These are phyloP conservation scores for Pseudococcus longispinus DNA, from an alignment of 2,888 invertebrate species.

Conservation along the genomic window DNA sequence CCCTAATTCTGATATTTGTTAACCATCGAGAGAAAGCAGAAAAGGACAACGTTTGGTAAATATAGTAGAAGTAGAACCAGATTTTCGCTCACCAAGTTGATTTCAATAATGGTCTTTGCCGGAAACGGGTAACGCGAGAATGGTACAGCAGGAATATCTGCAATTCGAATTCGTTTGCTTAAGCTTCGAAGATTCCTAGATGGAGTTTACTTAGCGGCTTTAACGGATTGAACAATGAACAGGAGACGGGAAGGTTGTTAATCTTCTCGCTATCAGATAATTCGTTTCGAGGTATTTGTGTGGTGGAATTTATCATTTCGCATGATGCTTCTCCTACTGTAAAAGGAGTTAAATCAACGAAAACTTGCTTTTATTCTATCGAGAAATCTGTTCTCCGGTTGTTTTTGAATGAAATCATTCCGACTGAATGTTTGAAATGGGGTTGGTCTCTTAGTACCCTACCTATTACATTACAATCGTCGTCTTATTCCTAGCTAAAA, in stretches of 20 bases:
- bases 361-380: constrained; percentile 32
- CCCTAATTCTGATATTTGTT: constrained; percentile 21
- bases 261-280: constrained; percentile 42
- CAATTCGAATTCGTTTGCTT: constrained; percentile 50
- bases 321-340: not conserved
- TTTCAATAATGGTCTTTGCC: constrained; percentile 38
- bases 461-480: not conserved
- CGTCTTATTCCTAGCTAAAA: not conserved
- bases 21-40: not conserved
- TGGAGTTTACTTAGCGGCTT: constrained; percentile 44
- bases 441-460: not conserved
- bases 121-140: not conserved
- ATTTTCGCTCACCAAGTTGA: not conserved
- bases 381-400: constrained; percentile 12
- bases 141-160: constrained; percentile 37
- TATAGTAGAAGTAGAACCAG: not conserved
- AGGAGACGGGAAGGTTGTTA: constrained; percentile 37
- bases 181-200: constrained; percentile 32
- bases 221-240: constrained; percentile 40
- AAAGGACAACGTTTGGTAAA: not conserved
- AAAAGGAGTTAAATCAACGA: not conserved
- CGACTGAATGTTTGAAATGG: not conserved
- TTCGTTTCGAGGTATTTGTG: constrained; percentile 41
- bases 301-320: constrained; percentile 28
- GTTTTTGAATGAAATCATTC: constrained; percentile 30